These are phyloP conservation scores for Promerops cafer DNA, from an alignment of 2,113 vertebrate species.

Conservation along the genomic window DNA sequence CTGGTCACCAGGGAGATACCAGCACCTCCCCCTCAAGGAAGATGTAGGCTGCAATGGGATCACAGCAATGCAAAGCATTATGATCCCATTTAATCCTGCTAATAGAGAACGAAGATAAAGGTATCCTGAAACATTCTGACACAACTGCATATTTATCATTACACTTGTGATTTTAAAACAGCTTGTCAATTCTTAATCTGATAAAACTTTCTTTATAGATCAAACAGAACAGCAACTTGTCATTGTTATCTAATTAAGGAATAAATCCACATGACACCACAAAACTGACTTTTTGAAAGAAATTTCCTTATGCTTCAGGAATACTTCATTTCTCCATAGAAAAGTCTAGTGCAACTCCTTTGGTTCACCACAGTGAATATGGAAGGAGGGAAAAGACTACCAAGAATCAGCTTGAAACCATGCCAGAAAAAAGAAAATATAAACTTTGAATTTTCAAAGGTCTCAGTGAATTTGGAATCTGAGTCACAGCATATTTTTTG, in stretches of 20 bases:
- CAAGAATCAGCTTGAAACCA: background rate
- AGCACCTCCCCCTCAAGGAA: background rate
- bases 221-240: background rate
- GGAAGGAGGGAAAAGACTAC: background rate
- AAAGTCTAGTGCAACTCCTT: background rate
- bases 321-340: background rate
- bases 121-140: background rate
- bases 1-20: background rate
- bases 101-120: background rate
- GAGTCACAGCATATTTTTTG: background rate
- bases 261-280: background rate
- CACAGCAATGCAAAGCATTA: background rate
- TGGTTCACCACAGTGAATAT: background rate
- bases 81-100: background rate
- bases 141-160: background rate
- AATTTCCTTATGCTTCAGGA: background rate
- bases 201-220: background rate
- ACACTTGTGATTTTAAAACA: background rate
- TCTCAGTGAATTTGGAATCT: background rate
- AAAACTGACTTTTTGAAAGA: background rate
- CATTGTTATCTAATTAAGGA: background rate
- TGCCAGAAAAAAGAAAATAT: background rate
- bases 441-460: background rate
- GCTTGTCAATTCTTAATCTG: background rate
- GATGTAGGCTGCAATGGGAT: background rate